A percentile compares a stretch with the other conserved stretches of the same genome.
phyloP scores from a whole-genome alignment of 2,797 vertebrate genomes.

The Cetoscarus ocellatus region DNA sequence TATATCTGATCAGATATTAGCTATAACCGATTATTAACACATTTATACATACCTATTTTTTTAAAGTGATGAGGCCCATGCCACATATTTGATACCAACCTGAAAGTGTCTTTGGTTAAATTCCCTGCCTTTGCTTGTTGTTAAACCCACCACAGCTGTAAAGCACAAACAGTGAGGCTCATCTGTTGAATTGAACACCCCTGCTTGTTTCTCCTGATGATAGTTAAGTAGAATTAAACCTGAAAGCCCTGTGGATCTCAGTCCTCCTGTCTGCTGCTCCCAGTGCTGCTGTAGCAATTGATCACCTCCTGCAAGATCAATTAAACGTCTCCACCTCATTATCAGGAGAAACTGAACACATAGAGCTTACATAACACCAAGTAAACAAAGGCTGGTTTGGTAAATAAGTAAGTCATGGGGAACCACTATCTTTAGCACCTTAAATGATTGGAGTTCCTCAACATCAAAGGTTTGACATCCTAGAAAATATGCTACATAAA shows the following conservation, averaged over 20 bases:
- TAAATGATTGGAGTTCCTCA: not conserved
- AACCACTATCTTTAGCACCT: slow-evolving; percentile 4
- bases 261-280: slow-evolving; percentile 22
- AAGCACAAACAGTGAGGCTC: not conserved
- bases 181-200: slow-evolving; percentile 16
- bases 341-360: slow-evolving; percentile 22
- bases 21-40: too few relatives aligned
- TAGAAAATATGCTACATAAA: too few relatives aligned
- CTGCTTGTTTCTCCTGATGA: slow-evolving; percentile 20
- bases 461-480: too few relatives aligned
- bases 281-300: slow-evolving; percentile 35
- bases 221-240: slow-evolving; percentile 33
- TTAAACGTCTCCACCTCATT: slow-evolving; percentile 38
- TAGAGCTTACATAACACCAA: slow-evolving; percentile 25
- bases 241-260: slow-evolving; percentile 15
- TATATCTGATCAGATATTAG: too few relatives aligned
- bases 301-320: slow-evolving; percentile 37
- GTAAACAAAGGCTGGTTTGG: slow-evolving; percentile 27
- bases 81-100: too few relatives aligned
- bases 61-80: too few relatives aligned
- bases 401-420: slow-evolving; percentile 23
- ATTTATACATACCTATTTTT: too few relatives aligned
- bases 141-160: not conserved
- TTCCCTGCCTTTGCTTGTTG: too few relatives aligned
- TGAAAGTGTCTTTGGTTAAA: too few relatives aligned